Evolutionary conservation across 2,888 invertebrate genomes (phyloP).

Genomic region (Quadroppia sp.): DNA sequence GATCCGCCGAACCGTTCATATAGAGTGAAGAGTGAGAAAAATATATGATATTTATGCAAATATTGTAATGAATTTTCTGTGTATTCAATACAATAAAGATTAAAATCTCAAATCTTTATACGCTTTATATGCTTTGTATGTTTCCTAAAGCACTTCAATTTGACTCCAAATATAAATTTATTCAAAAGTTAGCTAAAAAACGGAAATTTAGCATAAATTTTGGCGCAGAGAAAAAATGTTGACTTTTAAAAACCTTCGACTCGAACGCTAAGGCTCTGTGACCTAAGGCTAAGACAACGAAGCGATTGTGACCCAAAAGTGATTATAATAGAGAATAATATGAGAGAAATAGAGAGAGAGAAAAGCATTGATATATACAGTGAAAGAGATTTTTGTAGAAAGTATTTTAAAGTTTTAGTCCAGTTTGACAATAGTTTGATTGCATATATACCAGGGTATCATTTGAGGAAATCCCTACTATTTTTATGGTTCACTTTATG

Average conservation of each 20-base stretch:
- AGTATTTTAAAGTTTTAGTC: constrained; percentile 9
- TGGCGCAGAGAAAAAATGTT: background rate
- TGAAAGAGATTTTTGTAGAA: background rate
- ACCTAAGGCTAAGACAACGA: constrained; percentile 14
- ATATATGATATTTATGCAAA: constrained; percentile 17
- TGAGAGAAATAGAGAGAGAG: background rate
- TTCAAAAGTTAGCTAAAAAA: background rate
- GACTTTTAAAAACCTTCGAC: background rate
- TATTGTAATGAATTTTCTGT: constrained; percentile 20
- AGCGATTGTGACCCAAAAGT: constrained; percentile 10
- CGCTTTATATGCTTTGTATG: background rate
- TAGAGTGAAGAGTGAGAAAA: background rate
- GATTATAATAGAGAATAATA: background rate
- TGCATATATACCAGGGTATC: constrained; percentile 11
- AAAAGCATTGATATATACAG: background rate
- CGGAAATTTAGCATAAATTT: constrained; percentile 17
- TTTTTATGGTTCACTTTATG: constrained; percentile 25
- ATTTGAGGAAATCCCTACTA: constrained; percentile 25
- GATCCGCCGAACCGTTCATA: background rate
- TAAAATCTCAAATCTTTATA: background rate
- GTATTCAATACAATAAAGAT: constrained; percentile 26
- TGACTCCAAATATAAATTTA: background rate
- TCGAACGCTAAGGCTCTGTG: background rate
- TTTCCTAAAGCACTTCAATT: constrained; percentile 8
- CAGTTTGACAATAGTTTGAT: constrained; percentile 26